Conservation (phyloP, 2,888 invertebrate genomes). For the Agrotis exclamationis region DNA sequence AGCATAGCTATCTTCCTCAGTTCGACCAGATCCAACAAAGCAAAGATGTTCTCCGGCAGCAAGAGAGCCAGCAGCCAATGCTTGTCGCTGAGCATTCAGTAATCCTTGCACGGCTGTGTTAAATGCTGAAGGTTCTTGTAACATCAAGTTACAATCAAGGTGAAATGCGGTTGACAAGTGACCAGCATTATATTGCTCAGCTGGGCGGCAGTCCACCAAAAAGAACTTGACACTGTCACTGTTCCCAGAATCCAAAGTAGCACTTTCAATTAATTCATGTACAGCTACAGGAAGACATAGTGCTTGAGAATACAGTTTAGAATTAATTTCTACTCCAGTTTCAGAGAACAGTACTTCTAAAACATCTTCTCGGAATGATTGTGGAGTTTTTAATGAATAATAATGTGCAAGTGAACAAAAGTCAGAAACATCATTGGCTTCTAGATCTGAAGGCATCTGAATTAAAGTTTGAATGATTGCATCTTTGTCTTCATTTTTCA, state of each 20-base stretch:
- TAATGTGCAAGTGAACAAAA: constrained; percentile 99
- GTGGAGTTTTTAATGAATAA: constrained; percentile 98
- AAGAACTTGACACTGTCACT: constrained; percentile 96
- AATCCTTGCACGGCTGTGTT: constrained; percentile 98
- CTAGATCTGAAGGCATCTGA: constrained; percentile 96
- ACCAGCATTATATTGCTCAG: constrained; percentile 99
- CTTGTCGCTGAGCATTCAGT: constrained; percentile 96
- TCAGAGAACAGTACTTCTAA: constrained; percentile 92
- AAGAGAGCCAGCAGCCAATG: constrained; percentile 96
- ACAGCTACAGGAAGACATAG: constrained; percentile 99
- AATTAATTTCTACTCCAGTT: constrained; percentile 91
- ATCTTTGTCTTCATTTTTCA: constrained; percentile 94
- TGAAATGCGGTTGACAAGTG: constrained; percentile 99
- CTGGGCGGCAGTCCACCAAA: constrained; percentile 98
- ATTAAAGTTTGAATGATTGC: constrained; percentile 93
- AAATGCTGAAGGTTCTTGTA: constrained; percentile 98
- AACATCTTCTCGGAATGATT: constrained; percentile 97
- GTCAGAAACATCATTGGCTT: constrained; percentile 98
- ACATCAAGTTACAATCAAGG: constrained; percentile 98
- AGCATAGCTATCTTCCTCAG: constrained; percentile 98
- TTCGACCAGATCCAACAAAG: constrained; percentile 97
- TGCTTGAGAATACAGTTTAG: constrained; percentile 94
- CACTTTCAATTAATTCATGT: constrained; percentile 97
- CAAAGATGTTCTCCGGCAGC: constrained; percentile 97
- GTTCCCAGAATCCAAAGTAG: constrained; percentile 92